Conservation (phyloP, 2,888 invertebrate species). For the Geotrupes spiniger region DNA sequence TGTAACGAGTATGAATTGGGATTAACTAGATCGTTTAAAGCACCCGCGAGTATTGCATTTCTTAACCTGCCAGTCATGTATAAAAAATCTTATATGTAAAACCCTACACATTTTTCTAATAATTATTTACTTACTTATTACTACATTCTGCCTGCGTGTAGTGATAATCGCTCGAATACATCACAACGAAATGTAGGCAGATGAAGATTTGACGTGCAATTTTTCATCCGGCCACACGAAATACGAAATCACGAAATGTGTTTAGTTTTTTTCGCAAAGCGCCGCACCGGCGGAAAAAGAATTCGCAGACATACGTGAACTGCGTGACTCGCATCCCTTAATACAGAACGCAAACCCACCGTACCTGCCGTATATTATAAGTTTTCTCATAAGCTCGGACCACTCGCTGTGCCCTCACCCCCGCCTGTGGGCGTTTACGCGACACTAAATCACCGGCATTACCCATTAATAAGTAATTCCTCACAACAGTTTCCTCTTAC, state of each 20-base stretch:
- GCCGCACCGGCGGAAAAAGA: not conserved
- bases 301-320: constrained; percentile 3
- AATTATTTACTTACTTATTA: no score
- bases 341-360: not conserved
- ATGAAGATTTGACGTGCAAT: no score
- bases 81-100: no score
- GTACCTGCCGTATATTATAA: constrained; percentile 23
- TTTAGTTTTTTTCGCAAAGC: not conserved
- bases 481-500: constrained; percentile 21
- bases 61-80: no score
- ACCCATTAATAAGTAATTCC: constrained; percentile 33
- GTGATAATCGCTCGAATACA: no score
- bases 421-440: constrained; percentile 20
- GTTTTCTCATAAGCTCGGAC: constrained; percentile 26
- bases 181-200: no score
- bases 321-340: constrained; percentile 16
- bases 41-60: no score
- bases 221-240: not conserved
- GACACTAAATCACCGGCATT: constrained; percentile 30
- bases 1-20: no score
- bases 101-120: no score
- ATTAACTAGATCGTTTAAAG: no score
- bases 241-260: not conserved
- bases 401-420: constrained; percentile 32
- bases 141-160: no score